Base-by-base conservation (phyloP, 92 coral and sea anemone genomes). In the Hydrozoanthus gracilis region DNA sequence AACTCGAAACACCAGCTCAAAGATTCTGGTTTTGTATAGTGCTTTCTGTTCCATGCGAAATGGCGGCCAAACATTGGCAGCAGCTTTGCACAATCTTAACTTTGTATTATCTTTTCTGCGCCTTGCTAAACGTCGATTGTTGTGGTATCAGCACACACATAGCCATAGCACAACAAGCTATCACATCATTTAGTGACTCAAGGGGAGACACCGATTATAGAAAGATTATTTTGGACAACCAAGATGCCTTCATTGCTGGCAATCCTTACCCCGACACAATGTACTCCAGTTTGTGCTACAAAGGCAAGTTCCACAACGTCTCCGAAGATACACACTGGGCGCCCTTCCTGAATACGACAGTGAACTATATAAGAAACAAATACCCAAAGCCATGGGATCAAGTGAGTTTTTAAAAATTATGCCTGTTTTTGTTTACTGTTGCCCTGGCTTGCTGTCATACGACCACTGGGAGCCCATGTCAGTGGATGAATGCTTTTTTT, bases 241-340 rank as follows among this genome's bases (percentile, higher is more conserved):
- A 90, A 84, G 99, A 96, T 82, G 99, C 98, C 13, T 96, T 96
- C 55, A 88, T 89, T 13, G 99, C 94, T 15, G 99, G 99, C 7
- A 95, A 93, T 64, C 98, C 96, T 1, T 96, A 95, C 50, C 99
- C 99, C 0, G 99, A 96, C 73, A 93, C 98, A 0, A 95, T 96
- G 99, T 96, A 96, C 60, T 54, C 98, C 0, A 86, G 92, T 76
- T 49, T 95, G 48, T 96, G 99, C 78, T 96, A 80, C 76, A 89
- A 88, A 4, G 99, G 99, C 44, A 95, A 91, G 76, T 96, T 78
- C 71, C 98, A 93, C 72, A 60, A 71, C 7, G 79, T 96, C 5
- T 88, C 98, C 13, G 99, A 96, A 82, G 99, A 96, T 52, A 95
- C 99, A 16, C 99, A 96, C 69, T 96, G 99, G 99, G 92, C 95